phyloP scores from a whole-genome alignment of 2,888 invertebrate species.

The Drosophila subsilvestris region DNA sequence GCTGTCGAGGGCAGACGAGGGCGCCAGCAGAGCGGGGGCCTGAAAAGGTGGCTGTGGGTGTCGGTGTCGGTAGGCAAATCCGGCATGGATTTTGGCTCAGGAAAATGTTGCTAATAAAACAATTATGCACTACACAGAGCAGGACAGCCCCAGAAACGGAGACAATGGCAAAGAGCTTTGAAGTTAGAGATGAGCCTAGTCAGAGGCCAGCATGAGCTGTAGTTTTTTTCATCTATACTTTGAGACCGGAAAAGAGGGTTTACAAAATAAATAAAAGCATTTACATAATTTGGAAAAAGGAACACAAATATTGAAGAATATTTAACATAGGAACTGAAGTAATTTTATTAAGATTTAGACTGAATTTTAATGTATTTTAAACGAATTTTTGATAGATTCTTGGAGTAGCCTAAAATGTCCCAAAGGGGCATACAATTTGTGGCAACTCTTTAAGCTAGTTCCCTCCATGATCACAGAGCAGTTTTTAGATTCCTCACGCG shows the following conservation, averaged over 20 bases:
- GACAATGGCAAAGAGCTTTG: constrained; percentile 23
- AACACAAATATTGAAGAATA: too few relatives aligned
- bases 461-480: not conserved
- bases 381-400: too few relatives aligned
- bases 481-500: constrained; percentile 4
- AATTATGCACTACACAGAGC: constrained; percentile 66
- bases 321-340: too few relatives aligned
- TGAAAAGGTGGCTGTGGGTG: constrained; percentile 24
- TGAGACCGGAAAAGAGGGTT: too few relatives aligned
- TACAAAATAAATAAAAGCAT: too few relatives aligned
- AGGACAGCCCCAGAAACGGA: constrained; percentile 35
- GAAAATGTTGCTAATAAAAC: constrained; percentile 75
- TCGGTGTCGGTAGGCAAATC: constrained; percentile 24
- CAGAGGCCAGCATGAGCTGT: not conserved
- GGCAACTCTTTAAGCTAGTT: not conserved
- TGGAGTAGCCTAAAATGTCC: not conserved
- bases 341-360: too few relatives aligned
- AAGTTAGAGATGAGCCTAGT: constrained; percentile 12
- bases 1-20: not conserved
- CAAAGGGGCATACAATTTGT: too few relatives aligned
- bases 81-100: constrained; percentile 67
- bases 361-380: too few relatives aligned
- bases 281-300: too few relatives aligned
- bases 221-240: not conserved
- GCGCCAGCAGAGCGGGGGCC: constrained; percentile 11